Evolutionary conservation across 2,888 invertebrate species (phyloP).

Genomic region (Andrena bucephala): DNA sequence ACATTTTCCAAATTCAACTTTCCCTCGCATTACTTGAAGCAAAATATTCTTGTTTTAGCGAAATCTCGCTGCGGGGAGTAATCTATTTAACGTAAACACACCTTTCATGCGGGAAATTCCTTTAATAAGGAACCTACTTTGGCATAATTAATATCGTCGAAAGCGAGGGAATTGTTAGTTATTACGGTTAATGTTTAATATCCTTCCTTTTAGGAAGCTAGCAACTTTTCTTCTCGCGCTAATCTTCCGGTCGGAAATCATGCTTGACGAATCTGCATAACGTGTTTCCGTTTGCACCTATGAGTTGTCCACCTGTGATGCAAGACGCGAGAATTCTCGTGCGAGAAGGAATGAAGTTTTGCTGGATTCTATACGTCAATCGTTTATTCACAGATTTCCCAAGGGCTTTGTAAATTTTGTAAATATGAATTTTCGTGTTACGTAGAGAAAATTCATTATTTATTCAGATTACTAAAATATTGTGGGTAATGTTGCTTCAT

Average conservation of each 20-base stretch:
- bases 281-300: constrained; percentile 16
- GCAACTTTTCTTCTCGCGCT: constrained; percentile 8
- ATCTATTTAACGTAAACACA: background rate
- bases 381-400: background rate
- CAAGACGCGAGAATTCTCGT: no score
- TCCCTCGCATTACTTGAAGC: background rate
- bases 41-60: background rate
- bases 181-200: constrained; percentile 18
- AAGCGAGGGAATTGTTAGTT: background rate
- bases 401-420: background rate
- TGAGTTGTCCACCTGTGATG: constrained; percentile 1
- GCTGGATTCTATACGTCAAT: background rate
- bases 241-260: constrained; percentile 49
- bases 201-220: constrained; percentile 13
- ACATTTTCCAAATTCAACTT: background rate
- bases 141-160: constrained; percentile 10
- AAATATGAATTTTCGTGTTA: background rate
- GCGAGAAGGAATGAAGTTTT: constrained; percentile 14
- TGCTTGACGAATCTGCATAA: constrained; percentile 24
- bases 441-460: no score
- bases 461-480: no score
- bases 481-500: no score
- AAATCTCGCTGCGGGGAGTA: background rate
- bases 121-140: constrained; percentile 2
- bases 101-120: background rate